Evolutionary conservation across 2,113 vertebrate species (phyloP).

Genomic region (Aptenodytes forsteri): DNA sequence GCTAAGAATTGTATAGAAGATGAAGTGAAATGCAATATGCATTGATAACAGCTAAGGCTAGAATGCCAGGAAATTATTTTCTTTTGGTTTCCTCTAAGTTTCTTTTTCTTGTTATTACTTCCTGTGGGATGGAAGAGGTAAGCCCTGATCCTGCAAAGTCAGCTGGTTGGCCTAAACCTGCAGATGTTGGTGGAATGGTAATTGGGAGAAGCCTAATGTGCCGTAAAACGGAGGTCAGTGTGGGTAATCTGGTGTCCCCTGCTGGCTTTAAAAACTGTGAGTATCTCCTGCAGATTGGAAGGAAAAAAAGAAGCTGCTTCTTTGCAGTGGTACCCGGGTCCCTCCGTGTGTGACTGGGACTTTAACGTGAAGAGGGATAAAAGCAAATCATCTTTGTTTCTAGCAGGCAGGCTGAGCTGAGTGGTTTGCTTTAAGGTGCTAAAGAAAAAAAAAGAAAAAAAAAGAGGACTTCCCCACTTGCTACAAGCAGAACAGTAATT

Average conservation of each 20-base stretch:
- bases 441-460: neutral
- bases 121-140: constrained; percentile 31
- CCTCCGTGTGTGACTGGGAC: too few relatives aligned
- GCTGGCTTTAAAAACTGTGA: neutral
- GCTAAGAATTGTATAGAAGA: neutral
- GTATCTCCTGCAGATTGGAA: neutral
- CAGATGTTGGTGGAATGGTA: neutral
- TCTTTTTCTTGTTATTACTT: constrained; percentile 14
- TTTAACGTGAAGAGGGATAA: neutral
- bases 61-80: constrained; percentile 49
- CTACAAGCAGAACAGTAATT: neutral
- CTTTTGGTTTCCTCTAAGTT: constrained; percentile 33
- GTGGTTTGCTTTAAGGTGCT: neutral
- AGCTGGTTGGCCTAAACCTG: neutral
- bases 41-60: constrained; percentile 17
- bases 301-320: neutral
- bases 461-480: accelerated
- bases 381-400: neutral
- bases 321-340: neutral
- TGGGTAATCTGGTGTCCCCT: neutral
- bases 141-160: constrained; percentile 7
- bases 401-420: neutral
- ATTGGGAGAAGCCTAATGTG: constrained; percentile 24
- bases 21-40: constrained; percentile 41
- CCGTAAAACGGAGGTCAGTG: neutral